A percentile compares a stretch with the other conserved stretches of the same genome.
Evolutionary conservation across 2,888 invertebrate genomes (phyloP).

Genomic region (Polydrusus tereticollis): DNA sequence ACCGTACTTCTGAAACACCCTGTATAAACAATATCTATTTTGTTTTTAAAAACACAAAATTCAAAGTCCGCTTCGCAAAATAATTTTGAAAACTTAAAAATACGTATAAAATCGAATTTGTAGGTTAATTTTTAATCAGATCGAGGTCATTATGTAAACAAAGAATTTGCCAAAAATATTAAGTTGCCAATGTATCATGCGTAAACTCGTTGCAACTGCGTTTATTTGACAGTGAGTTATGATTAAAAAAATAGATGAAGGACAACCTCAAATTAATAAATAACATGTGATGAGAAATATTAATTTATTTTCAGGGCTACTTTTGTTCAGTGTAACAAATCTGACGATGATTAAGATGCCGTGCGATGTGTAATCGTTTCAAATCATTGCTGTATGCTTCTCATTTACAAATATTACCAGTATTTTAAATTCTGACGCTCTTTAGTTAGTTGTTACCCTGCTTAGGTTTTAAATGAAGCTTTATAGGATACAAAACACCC

Average conservation of each 20-base stretch:
- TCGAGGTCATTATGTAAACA: conserved; percentile 1
- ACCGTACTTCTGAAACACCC: too few species aligned
- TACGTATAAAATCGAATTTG: neutral
- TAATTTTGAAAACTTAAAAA: conserved; percentile 1
- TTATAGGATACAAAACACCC: too few species aligned
- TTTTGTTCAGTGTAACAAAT: neutral
- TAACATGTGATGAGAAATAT: neutral
- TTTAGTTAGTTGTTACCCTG: too few species aligned
- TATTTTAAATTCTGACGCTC: too few species aligned
- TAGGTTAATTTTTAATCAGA: neutral
- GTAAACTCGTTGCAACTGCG: conserved; percentile 4
- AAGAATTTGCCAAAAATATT: conserved; percentile 11
- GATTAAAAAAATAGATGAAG: conserved; percentile 2
- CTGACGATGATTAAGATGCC: too few species aligned
- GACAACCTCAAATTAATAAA: neutral
- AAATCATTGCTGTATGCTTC: too few species aligned
- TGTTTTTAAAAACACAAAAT: too few species aligned
- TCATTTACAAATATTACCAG: too few species aligned
- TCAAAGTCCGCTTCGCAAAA: neutral
- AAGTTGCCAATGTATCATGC: neutral
- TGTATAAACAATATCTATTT: too few species aligned
- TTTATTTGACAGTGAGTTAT: neutral
- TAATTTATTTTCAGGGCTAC: neutral
- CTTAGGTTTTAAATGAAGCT: too few species aligned
- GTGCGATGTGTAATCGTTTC: too few species aligned